Percentiles rank a stretch among this genome's conserved stretches.
Conservation (phyloP, 2,797 vertebrate species). For the Acropternis orthonyx region DNA sequence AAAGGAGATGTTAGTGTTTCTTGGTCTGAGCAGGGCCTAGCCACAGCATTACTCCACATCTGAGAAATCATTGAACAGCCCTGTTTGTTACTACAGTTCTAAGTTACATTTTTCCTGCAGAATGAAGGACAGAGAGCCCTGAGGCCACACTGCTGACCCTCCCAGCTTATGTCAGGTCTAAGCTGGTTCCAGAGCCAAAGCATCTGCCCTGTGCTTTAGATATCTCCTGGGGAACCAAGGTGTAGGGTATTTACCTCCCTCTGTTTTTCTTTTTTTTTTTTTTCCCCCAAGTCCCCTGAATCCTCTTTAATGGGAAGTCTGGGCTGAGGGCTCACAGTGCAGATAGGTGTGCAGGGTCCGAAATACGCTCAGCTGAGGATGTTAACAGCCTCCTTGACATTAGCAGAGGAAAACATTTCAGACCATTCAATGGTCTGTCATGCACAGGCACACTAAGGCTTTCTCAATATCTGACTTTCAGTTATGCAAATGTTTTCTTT, state of each 20-base stretch:
- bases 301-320: neutral
- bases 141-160: neutral
- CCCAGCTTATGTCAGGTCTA: neutral
- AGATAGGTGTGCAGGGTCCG: neutral
- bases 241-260: neutral
- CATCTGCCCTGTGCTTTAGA: neutral
- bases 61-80: neutral
- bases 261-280: neutral
- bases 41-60: neutral
- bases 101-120: neutral
- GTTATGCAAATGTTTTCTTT: neutral
- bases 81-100: neutral
- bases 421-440: neutral
- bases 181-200: neutral
- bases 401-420: neutral
- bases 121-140: neutral
- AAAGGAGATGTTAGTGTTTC: neutral
- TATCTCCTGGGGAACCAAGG: neutral
- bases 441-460: neutral
- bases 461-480: neutral
- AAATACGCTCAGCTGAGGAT: neutral
- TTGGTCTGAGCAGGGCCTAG: neutral
- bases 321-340: neutral
- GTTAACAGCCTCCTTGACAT: neutral
- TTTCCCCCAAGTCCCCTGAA: neutral